Evolutionary conservation across 2,113 vertebrate genomes (phyloP), one percentile per base, ranked within the genome.

Genomic region (Sapajus apella): DNA sequence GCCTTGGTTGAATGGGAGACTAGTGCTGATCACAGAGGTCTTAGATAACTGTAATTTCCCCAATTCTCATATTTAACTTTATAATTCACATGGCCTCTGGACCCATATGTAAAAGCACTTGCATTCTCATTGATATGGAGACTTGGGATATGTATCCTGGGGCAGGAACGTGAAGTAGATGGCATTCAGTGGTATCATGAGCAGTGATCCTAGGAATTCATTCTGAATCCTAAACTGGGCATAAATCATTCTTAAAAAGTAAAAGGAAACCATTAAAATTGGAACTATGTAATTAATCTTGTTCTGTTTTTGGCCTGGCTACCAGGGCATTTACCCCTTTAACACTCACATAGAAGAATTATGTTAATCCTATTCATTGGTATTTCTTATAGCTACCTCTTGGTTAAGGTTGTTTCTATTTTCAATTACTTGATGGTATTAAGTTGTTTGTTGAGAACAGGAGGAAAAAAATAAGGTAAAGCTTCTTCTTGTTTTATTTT

Each of bases 341-440:
- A 56, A 73, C 10, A 64, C 23, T 91, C 92, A 76, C 40, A 83
- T 75, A 21, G 8, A 73, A 90, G 23, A 88, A 75, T 70, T 93
- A 85, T 77, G 50, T 45, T 88, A 88, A 88, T 21, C 80, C 8
- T 77, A 11, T 73, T 73, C 10, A 4, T 72, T 80, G 30, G 10
- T 64, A 83, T 90, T 96, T 88, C 76, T 90, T 95, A 2, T 61
- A 95, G 61, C 58, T 94, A 81, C 16, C 75, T 83, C 27, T 56
- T 95, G 40, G 40, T 84, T 84, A 10, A 27, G 5, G 23, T 32
- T 89, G 93, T 56, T 91, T 77, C 25, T 89, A 35, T 79, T 94
- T 96, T 77, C 66, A 94, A 90, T 72, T 86, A 90, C 32, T 91
- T 97, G 47, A 45, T 93, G 6, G 21, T 66, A 88, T 76, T 81